phyloP scores from a whole-genome alignment of 2,797 vertebrate genomes.

The Sebastes hubbsi region DNA sequence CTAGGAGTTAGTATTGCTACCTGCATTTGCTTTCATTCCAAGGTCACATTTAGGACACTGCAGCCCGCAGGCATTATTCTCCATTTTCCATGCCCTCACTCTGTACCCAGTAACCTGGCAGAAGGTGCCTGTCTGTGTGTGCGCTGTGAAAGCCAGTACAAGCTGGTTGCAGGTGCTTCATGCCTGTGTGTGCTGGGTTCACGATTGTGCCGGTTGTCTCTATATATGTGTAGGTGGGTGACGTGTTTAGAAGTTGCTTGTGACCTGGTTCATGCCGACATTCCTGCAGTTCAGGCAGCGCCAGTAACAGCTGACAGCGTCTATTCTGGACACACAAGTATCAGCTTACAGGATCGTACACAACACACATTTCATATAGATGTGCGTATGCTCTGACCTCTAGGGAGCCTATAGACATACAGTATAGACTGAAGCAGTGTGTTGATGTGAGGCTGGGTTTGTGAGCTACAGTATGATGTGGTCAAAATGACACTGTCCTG shows the following conservation, averaged over 20 bases:
- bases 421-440: background rate
- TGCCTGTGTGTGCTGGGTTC: conserved; percentile 5
- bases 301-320: conserved; percentile 64
- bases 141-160: conserved; percentile 18
- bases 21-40: conserved; percentile 19
- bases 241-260: background rate
- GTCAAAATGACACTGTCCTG: background rate
- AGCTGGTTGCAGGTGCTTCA: conserved; percentile 50
- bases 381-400: conserved; percentile 19
- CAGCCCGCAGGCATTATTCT: background rate
- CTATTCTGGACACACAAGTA: conserved; percentile 66
- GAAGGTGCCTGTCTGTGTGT: background rate
- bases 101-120: background rate
- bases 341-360: conserved; percentile 26
- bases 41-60: conserved; percentile 28
- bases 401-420: background rate
- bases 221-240: background rate
- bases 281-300: conserved; percentile 32
- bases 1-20: conserved; percentile 8
- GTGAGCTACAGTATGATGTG: background rate
- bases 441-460: background rate
- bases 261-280: conserved; percentile 25
- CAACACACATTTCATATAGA: background rate
- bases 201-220: background rate
- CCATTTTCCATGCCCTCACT: background rate